Base-by-base conservation (phyloP, 2,888 invertebrate species). In the Sarcophaga subvicina region DNA sequence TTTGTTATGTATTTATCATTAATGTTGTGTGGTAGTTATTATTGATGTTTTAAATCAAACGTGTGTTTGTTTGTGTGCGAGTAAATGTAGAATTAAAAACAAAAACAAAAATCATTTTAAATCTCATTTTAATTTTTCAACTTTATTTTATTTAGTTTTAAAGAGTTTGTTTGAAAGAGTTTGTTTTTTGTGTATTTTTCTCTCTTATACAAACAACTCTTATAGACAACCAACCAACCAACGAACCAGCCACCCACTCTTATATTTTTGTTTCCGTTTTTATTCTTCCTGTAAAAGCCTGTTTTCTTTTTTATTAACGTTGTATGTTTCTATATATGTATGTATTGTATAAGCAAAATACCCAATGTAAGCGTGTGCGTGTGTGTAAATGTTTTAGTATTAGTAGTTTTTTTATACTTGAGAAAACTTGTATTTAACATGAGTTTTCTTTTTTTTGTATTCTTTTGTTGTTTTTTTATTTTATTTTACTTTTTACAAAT, bases 61-160 rank as follows among this genome's bases (percentile, higher is more conserved):
- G 69, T 85, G 81, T 88, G 82, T 82, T 87, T 22, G 22, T n/a
- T n/a, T 88, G 89, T 90, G 85, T 90, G 88, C 88, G 87, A 89
- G 88, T 90, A 78, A 54, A 59, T 83, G 49, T 83, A 80, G 49
- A 27, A 49, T 73, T 67, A 62, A 62, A 62, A 11, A 11, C 3
- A 62, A 20, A n/a, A 62, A 25, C 47, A 8, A 49, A 81, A 62
- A 81, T 75, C 62, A 69, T 62, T 80, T 22, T 62, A 25, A 77
- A 49, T 37, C 62, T 81, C 47, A 12, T 69, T 75, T 49, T 59
- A 66, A 22, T 22, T 22, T 22, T 22, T 22, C 22, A 54, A n/a
- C 60, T 76, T 17, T 20, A 45, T 70, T 45, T 60, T 63, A 54
- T 63, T 60, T 47, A 77, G 66, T 77, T 70, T 79, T 45, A 73